These are phyloP conservation scores for Microctenopoma stevenorrisi DNA, from an alignment of 2,797 vertebrate species.

Conservation along the genomic window DNA sequence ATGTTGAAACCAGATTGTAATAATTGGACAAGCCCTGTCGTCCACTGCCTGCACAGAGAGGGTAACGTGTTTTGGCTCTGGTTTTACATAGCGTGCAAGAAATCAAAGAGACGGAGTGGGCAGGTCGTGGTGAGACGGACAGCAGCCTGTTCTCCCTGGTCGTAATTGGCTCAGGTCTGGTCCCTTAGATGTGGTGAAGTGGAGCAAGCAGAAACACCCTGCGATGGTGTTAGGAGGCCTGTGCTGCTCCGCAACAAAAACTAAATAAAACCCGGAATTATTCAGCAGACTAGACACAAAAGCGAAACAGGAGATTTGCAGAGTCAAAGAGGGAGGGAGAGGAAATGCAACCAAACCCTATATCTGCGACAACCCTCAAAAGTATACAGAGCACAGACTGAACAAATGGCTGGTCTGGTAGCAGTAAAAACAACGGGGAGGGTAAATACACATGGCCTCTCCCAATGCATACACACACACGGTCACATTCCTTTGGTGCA, in stretches of 20 bases:
- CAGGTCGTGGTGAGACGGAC: constrained; percentile 64
- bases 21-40: constrained; percentile 73
- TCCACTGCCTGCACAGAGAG: constrained; percentile 62
- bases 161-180: constrained; percentile 79
- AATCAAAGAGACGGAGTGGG: constrained; percentile 75
- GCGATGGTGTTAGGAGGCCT: constrained; percentile 77
- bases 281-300: constrained; percentile 48
- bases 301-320: constrained; percentile 48
- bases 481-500: constrained; percentile 71
- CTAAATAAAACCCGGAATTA: constrained; percentile 68
- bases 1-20: constrained; percentile 77
- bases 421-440: constrained; percentile 78
- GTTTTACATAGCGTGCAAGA: constrained; percentile 71
- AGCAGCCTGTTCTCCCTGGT: constrained; percentile 69
- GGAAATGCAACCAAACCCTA: constrained; percentile 57
- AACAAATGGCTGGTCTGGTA: constrained; percentile 75
- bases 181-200: constrained; percentile 80
- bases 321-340: constrained; percentile 22
- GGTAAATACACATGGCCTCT: constrained; percentile 74
- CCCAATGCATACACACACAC: constrained; percentile 55
- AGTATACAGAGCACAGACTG: constrained; percentile 64
- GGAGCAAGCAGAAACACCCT: constrained; percentile 75
- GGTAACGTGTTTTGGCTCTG: constrained; percentile 71
- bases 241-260: constrained; percentile 41
- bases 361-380: constrained; percentile 56